Base-by-base conservation (phyloP, 2,113 vertebrate genomes). In the Lanius ludovicianus region DNA sequence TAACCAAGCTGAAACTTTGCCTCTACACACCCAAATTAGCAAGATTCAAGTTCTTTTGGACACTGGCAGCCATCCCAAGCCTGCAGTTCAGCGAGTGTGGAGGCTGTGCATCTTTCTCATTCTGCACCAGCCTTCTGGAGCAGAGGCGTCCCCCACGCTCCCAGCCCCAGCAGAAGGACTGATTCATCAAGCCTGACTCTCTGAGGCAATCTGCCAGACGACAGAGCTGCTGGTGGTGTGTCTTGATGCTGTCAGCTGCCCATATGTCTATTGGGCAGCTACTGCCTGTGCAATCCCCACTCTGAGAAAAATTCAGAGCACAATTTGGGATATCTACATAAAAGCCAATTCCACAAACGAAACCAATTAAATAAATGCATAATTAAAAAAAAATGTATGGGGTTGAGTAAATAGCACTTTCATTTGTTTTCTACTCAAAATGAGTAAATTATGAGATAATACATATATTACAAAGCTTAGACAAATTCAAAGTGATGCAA, bases 131-230 rank as follows among this genome's bases (percentile, higher is more conserved):
- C 52, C 55, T 81, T 77, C 37, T 25, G 87, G 77, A 92, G 85
- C 84, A 65, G 91, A 92, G 84, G 24, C 75, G 4, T 88, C 23
- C 79, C 73, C 88, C 90, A 31, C 28, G 23, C 57, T 74, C 64
- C 31, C 67, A 42, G 82, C 37, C 8, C 37, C 10, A 22, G 85
- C 90, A 90, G 85, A 75, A 64, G 75, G 85, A 39, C 92, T 92
- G 95, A 95, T 80, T 95, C 94, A 83, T 65, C 63, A 33, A 69
- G 71, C 63, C 65, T 65, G 49, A 77, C 78, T 93, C 70, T 52
- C 88, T 22, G 70, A 73, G 92, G 95, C 95, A 92, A 86, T 83
- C 88, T 88, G 96, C 95, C 95, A 96, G 92, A 90, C 53, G 8
- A 53, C 94, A 76, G 74, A 92, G 88, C 53, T 94, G 88, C 92